Base-by-base conservation (phyloP, 2,888 invertebrate species). In the Cylindroiulus punctatus region DNA sequence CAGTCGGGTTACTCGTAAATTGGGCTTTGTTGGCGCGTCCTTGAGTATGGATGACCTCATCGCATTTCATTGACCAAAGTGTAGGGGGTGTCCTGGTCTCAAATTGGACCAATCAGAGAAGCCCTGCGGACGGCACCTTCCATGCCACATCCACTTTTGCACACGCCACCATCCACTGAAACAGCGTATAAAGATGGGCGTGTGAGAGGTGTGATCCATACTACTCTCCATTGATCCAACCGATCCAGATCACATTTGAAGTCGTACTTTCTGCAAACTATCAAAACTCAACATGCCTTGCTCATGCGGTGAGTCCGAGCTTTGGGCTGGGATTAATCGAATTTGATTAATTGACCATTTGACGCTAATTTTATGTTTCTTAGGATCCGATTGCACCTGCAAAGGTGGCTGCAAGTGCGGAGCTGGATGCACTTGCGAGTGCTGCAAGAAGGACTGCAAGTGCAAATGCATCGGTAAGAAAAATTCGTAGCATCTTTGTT, bases 251-350 rank as follows among this genome's bases (percentile, higher is more conserved):
- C 40, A 40, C 40, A n/a, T 57, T 8, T 14, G 2, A 14, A n/a
- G 47, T 14, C 47, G 47, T 2, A 47, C 1, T 57, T 57, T 40
- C 4, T 40, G 5, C 8, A 40, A 40, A 7, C 57, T 57, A n/a
- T n/a, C n/a, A n/a, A n/a, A n/a, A n/a, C n/a, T 57, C 57, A 57
- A n/a, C 22, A 57, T 57, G 57, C 57, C 57, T 57, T 57, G 57
- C 57, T 57, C 57, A 57, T 57, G 57, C 8, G 57, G 57, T 57
- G 8, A 57, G 57, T 57, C 3, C 12, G n/a, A n/a, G n/a, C n/a
- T n/a, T n/a, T n/a, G n/a, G n/a, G n/a, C n/a, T n/a, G n/a, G n/a
- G n/a, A n/a, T n/a, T n/a, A n/a, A n/a, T 42, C 14, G 17, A 47
- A 14, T 47, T 47, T 47, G 47, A 14, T 47, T 17, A 17, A 14